These are phyloP conservation scores for Penaeus chinensis DNA, from an alignment of 1,140 invertebrate species.

Conservation along the genomic window DNA sequence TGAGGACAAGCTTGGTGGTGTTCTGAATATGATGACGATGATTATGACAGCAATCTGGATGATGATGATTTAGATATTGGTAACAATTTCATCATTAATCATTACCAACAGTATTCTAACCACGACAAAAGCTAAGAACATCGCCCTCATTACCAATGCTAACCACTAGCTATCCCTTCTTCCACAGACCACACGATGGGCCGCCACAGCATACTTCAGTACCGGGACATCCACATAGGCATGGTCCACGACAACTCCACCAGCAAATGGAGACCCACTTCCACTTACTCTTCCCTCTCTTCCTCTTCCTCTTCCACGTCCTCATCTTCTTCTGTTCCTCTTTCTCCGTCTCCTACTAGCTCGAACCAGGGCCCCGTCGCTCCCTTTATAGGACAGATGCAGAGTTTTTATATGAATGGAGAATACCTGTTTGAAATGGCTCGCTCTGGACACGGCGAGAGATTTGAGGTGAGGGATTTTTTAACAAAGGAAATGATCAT, in stretches of 20 bases:
- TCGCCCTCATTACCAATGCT: conserved; percentile 71
- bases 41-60: no score
- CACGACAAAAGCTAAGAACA: no score
- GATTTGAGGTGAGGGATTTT: conserved; percentile 65
- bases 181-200: conserved; percentile 60
- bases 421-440: conserved; percentile 83
- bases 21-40: no score
- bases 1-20: no score
- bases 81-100: no score
- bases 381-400: conserved; percentile 86
- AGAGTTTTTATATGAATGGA: conserved; percentile 92
- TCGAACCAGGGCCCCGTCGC: conserved; percentile 21
- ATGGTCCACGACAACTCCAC: conserved; percentile 69
- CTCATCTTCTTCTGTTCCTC: neutral
- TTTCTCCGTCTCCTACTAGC: neutral
- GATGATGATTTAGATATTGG: no score
- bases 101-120: no score
- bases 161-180: conserved; percentile 78
- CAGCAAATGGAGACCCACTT: conserved; percentile 81
- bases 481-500: neutral
- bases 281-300: conserved; percentile 68
- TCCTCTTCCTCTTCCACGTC: neutral
- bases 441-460: conserved; percentile 68
- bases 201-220: conserved; percentile 58
- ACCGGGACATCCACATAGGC: conserved; percentile 58